Evolutionary conservation across 2,888 invertebrate species (phyloP).

Genomic region (Heliconius hortense): DNA sequence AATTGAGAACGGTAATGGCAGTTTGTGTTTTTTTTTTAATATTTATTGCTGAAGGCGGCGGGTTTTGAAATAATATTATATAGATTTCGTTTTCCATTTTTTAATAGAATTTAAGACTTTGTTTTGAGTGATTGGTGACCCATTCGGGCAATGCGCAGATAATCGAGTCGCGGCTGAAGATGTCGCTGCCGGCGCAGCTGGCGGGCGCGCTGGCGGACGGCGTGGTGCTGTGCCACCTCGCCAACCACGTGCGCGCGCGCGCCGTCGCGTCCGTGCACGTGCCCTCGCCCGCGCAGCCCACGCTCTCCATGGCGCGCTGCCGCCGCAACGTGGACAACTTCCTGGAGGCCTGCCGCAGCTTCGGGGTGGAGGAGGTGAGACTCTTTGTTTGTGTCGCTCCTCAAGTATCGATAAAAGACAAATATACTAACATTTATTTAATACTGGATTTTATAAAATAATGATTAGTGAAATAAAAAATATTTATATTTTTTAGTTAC

Average conservation of each 20-base stretch:
- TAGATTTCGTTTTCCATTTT: too few species aligned
- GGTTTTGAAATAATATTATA: neutral
- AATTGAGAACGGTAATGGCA: conserved; percentile 87
- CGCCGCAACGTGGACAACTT: conserved; percentile 97
- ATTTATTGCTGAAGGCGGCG: neutral
- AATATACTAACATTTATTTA: neutral
- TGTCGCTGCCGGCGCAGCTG: conserved; percentile 93
- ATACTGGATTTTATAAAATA: too few species aligned
- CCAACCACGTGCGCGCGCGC: conserved; percentile 94
- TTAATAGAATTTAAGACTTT: too few species aligned
- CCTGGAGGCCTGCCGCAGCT: conserved; percentile 94
- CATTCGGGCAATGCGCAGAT: too few species aligned
- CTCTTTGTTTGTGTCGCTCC: neutral
- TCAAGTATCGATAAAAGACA: neutral
- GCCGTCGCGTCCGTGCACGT: conserved; percentile 97
- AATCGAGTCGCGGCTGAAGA: conserved; percentile 94
- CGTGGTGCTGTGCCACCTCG: conserved; percentile 96
- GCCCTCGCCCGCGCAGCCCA: conserved; percentile 91
- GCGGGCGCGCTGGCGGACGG: conserved; percentile 94
- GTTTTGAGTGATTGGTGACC: too few species aligned
- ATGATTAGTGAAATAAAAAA: neutral
- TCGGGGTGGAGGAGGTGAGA: conserved; percentile 96
- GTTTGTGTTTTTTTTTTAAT: conserved; percentile 1
- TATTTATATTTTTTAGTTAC: neutral
- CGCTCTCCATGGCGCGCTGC: conserved; percentile 93